These are phyloP conservation scores for Microplitis mediator DNA, from an alignment of 1,140 invertebrate species.

Conservation along the genomic window DNA sequence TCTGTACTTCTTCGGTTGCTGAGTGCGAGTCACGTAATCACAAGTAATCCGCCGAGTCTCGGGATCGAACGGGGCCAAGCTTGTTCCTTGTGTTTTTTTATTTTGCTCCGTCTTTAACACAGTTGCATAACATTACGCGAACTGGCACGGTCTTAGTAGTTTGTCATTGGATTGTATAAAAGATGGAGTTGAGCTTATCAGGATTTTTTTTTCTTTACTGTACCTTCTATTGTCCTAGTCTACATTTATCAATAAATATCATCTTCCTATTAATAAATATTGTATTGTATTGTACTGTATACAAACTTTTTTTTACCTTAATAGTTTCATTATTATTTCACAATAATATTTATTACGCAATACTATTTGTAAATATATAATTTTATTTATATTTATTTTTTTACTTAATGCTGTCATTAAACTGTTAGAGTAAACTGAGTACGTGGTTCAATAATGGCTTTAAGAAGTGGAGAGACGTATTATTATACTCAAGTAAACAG, in stretches of 20 bases:
- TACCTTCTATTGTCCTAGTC: not conserved
- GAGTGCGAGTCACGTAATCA: slow-evolving; percentile 28
- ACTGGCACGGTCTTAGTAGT: slow-evolving; percentile 18
- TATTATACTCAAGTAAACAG: slow-evolving; percentile 8
- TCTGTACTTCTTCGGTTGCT: slow-evolving; percentile 9
- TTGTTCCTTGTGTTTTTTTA: not conserved
- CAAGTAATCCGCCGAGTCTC: not conserved
- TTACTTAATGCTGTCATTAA: not conserved
- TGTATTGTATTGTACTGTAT: not conserved
- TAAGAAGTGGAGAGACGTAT: not conserved
- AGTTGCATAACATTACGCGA: slow-evolving; percentile 36
- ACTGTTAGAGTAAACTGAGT: not conserved
- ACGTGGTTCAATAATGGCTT: not conserved
- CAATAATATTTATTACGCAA: not conserved
- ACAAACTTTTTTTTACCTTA: not conserved
- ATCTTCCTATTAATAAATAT: not conserved
- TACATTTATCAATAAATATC: slow-evolving; percentile 3
- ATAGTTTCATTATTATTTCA: not conserved
- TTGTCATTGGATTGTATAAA: slow-evolving; percentile 1
- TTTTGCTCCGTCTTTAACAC: slow-evolving; percentile 28
- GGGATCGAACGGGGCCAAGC: slow-evolving; percentile 23
- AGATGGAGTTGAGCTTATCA: not conserved
- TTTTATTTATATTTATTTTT: not conserved
- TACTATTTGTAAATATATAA: not conserved
- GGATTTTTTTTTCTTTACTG: slow-evolving; percentile 12